Conservation (phyloP, 2,888 invertebrate species). For the Geophilus truncorum region DNA sequence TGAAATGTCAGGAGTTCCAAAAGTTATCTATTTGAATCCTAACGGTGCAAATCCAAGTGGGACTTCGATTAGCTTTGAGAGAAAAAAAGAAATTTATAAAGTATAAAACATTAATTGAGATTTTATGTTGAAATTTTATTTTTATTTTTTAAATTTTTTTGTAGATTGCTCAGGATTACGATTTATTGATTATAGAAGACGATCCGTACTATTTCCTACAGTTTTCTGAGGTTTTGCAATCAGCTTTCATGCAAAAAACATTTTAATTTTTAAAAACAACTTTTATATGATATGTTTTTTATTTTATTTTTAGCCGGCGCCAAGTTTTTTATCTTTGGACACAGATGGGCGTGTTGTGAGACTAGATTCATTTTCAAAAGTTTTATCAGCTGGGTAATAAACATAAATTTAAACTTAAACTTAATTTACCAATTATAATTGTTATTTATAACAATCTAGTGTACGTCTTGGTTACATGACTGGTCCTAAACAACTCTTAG, state of each 20-base stretch:
- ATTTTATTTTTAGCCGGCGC: neutral
- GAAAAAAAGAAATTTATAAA: constrained; percentile 65
- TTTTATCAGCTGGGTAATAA: constrained; percentile 46
- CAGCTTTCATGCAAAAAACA: too few relatives aligned
- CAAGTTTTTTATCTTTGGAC: constrained; percentile 43
- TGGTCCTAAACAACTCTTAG: constrained; percentile 61
- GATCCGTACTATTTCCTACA: constrained; percentile 76
- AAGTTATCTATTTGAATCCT: constrained; percentile 65
- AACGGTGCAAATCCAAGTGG: constrained; percentile 74
- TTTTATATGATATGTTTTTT: neutral
- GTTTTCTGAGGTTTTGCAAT: constrained; percentile 56
- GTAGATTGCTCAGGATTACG: constrained; percentile 64
- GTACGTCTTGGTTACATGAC: constrained; percentile 69
- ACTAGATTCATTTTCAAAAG: constrained; percentile 49
- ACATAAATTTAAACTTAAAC: neutral
- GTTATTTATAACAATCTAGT: constrained; percentile 52
- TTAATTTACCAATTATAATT: neutral
- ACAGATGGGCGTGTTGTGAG: constrained; percentile 47
- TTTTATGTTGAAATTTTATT: neutral
- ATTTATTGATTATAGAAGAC: constrained; percentile 73
- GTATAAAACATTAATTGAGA: constrained; percentile 33
- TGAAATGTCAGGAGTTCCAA: constrained; percentile 60
- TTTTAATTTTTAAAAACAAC: too few relatives aligned
- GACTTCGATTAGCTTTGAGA: constrained; percentile 59
- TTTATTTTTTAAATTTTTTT: neutral